Percentiles rank a stretch among this genome's conserved stretches.
These are phyloP conservation scores for Uloborus plumipes DNA, from an alignment of 2,888 invertebrate species.

Conservation along the genomic window DNA sequence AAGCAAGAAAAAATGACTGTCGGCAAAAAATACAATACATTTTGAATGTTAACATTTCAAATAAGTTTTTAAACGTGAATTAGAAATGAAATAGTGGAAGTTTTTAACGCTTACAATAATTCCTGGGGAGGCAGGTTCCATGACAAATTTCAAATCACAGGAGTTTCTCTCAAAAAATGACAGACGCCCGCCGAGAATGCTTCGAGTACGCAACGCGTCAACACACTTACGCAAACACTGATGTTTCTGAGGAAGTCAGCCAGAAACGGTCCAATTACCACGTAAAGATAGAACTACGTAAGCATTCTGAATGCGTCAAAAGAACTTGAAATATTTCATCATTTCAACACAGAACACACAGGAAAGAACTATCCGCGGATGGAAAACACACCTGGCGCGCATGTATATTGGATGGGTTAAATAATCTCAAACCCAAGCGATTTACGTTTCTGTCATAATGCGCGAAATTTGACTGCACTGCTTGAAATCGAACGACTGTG, in stretches of 20 bases:
- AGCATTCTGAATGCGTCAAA: conserved; percentile 32
- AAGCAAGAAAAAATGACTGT: too few species aligned
- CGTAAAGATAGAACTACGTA: conserved; percentile 39
- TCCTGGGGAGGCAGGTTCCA: conserved; percentile 56
- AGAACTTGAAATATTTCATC: conserved; percentile 38
- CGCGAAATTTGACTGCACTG: conserved; percentile 52
- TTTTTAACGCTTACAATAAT: conserved; percentile 43
- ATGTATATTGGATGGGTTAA: conserved; percentile 14
- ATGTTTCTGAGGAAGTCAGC: not conserved
- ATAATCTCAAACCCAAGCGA: conserved; percentile 21
- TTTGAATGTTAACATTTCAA: too few species aligned
- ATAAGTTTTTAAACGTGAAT: too few species aligned
- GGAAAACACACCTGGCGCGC: conserved; percentile 23
- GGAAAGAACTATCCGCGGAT: conserved; percentile 8
- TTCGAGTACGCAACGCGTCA: not conserved
- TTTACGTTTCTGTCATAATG: conserved; percentile 15
- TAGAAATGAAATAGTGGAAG: too few species aligned
- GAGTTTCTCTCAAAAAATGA: not conserved
- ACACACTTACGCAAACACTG: conserved; percentile 26
- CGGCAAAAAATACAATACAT: too few species aligned
- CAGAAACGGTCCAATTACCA: conserved; percentile 19
- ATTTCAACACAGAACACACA: conserved; percentile 11
- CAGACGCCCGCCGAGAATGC: conserved; percentile 5
- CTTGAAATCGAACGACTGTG: conserved; percentile 38
- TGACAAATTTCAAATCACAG: conserved; percentile 16